A percentile compares a stretch with the other conserved stretches of the same genome.
Conservation (phyloP, 37 sponge, comb jelly and placozoan genomes). For the Bolinopsis microptera region DNA sequence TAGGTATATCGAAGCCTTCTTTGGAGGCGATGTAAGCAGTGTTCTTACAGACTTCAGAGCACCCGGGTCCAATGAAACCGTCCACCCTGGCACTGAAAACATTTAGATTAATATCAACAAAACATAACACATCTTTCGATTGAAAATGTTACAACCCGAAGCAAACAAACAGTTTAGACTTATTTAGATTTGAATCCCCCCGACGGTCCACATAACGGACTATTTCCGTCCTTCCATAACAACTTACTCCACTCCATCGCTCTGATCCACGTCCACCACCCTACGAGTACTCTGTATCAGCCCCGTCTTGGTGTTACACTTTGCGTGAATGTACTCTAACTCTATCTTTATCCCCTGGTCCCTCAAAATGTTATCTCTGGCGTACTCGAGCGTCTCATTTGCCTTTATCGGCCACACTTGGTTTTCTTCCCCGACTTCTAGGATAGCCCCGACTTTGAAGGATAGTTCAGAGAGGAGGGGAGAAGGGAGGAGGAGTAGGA, state of each 20-base stretch:
- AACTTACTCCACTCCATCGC: neutral
- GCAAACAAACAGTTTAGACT: neutral
- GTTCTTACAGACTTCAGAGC: constrained; percentile 61
- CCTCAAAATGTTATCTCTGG: neutral
- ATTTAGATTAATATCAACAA: neutral
- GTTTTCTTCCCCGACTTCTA: neutral
- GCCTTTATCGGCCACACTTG: neutral
- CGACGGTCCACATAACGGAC: neutral
- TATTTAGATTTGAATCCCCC: neutral
- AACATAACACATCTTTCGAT: neutral
- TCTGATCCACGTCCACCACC: neutral
- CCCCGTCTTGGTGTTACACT: constrained; percentile 5
- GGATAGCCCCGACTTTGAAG: neutral
- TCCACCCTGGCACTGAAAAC: constrained; percentile 62
- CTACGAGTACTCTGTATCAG: neutral
- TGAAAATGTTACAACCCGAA: neutral
- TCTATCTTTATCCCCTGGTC: neutral
- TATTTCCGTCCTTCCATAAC: neutral
- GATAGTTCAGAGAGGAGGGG: neutral
- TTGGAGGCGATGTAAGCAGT: constrained; percentile 52
- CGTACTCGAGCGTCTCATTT: neutral
- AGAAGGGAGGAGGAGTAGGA: neutral
- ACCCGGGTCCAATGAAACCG: constrained; percentile 42
- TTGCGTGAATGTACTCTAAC: neutral
- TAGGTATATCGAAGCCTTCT: constrained; percentile 52